Conservation (phyloP, 2,888 invertebrate genomes). For the Drosophila quinaria region DNA sequence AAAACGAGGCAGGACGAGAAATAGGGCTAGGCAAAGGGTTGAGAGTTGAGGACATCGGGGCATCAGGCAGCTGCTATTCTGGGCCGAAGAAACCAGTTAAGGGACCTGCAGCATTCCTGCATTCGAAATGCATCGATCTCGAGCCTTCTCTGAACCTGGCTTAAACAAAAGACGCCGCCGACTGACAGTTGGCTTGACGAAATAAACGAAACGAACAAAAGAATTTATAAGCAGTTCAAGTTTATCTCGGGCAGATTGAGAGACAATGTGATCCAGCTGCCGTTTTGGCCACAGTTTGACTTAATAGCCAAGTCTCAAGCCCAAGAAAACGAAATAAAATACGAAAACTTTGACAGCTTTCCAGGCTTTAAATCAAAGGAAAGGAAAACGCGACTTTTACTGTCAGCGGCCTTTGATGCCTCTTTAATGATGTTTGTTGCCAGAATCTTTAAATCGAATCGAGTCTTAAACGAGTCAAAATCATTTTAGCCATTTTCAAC, state of each 20-base stretch:
- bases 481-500: constrained; percentile 2
- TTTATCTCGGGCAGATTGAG: constrained; percentile 69
- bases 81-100: constrained; percentile 55
- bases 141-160: not conserved
- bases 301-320: constrained; percentile 50
- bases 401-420: constrained; percentile 47
- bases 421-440: constrained; percentile 51
- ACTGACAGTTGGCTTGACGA: constrained; percentile 14
- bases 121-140: constrained; percentile 38
- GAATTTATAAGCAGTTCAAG: constrained; percentile 75
- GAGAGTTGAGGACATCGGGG: constrained; percentile 23
- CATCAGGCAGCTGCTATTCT: constrained; percentile 10
- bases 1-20: not conserved
- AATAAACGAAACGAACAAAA: constrained; percentile 55
- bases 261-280: constrained; percentile 58
- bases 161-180: constrained; percentile 26
- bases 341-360: constrained; percentile 42
- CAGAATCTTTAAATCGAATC: not conserved
- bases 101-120: constrained; percentile 41
- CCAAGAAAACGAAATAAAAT: not conserved
- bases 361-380: constrained; percentile 31
- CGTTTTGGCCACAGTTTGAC: constrained; percentile 44
- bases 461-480: constrained; percentile 13
- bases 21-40: constrained; percentile 14
- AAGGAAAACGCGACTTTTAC: constrained; percentile 1